Percentiles rank a stretch among this genome's conserved stretches.
Conservation (phyloP, 1,140 invertebrate genomes). For the Aphidius ervi region DNA sequence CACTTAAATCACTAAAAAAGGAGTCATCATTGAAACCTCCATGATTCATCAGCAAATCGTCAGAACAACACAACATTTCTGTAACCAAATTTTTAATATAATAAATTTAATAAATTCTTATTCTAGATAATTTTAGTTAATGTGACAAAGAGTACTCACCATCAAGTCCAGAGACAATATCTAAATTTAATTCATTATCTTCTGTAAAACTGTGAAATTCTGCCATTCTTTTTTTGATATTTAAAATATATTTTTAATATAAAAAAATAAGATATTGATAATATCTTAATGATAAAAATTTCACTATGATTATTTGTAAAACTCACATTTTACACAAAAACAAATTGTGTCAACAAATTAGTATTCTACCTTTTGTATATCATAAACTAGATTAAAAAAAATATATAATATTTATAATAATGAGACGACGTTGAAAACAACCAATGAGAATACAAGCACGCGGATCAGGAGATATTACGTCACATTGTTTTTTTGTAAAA, state of each 20-base stretch:
- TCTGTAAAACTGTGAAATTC: slow-evolving; percentile 43
- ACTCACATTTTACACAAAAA: slow-evolving; percentile 5
- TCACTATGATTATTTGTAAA: not conserved
- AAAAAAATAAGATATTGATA: slow-evolving; percentile 14
- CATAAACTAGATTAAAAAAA: slow-evolving; percentile 10
- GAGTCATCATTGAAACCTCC: slow-evolving; percentile 46
- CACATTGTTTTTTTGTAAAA: slow-evolving; percentile 15
- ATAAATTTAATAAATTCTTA: too few relatives aligned
- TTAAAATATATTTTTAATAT: not conserved
- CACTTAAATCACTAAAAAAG: slow-evolving; percentile 41
- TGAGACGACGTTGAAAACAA: slow-evolving; percentile 32
- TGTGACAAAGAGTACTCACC: slow-evolving; percentile 33
- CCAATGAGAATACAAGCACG: slow-evolving; percentile 32
- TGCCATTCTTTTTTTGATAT: slow-evolving; percentile 3
- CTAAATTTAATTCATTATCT: slow-evolving; percentile 44
- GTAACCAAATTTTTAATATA: slow-evolving; percentile 20
- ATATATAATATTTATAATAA: slow-evolving; percentile 35
- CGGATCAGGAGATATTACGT: slow-evolving; percentile 45
- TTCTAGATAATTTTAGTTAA: slow-evolving; percentile 1
- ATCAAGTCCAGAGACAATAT: slow-evolving; percentile 47
- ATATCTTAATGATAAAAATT: slow-evolving; percentile 6
- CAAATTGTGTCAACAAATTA: too few relatives aligned
- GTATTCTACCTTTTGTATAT: not conserved
- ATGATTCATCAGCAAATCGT: slow-evolving; percentile 45
- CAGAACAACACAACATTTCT: slow-evolving; percentile 49